Conservation (phyloP, 1,140 invertebrate genomes). For the Fragariocoptes setiger region DNA sequence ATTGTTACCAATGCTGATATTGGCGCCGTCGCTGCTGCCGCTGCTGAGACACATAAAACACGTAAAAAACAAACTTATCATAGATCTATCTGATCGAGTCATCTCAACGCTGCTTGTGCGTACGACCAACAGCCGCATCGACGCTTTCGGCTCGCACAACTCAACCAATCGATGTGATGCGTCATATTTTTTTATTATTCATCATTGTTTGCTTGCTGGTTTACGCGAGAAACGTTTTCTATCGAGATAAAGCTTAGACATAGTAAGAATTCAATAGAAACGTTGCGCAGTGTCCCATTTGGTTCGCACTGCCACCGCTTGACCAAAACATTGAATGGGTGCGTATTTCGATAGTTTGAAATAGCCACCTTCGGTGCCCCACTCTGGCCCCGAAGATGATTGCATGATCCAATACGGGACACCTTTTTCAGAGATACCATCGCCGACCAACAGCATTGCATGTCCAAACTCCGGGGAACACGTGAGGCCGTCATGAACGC, state of each 20-base stretch:
- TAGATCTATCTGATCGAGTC: no score
- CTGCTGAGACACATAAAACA: no score
- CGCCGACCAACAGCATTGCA: not conserved
- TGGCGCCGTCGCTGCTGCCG: no score
- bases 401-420: not conserved
- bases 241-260: no score
- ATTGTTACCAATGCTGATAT: no score
- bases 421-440: not conserved
- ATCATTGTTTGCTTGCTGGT: not conserved
- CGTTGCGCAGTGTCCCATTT: not conserved
- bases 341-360: not conserved
- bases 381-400: not conserved
- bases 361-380: not conserved
- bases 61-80: no score
- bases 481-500: not conserved
- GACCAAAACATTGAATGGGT: not conserved
- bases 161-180: not conserved
- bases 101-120: no score
- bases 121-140: no score
- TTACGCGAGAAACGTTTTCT: not conserved
- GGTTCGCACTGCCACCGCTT: not conserved
- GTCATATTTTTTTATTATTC: not conserved
- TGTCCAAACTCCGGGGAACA: not conserved
- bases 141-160: no score
- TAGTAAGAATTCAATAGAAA: no score